Percentiles rank a stretch among this genome's conserved stretches.
Evolutionary conservation across 92 coral and sea anemone species (phyloP).

Genomic region (Porites divaricata): DNA sequence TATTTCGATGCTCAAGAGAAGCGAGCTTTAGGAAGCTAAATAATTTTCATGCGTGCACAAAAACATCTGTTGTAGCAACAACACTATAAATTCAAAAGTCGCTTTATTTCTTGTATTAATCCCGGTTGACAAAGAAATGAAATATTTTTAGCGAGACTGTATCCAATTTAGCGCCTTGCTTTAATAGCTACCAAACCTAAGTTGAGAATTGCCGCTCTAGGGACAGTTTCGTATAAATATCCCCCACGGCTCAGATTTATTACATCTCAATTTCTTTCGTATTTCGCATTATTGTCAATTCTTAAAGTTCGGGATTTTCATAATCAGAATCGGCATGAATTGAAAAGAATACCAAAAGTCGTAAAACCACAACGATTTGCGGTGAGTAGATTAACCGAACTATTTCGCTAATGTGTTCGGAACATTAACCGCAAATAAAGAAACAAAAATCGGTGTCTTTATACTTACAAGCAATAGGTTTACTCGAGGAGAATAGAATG

Average conservation of each 20-base stretch:
- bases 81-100: background rate
- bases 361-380: constrained; percentile 9
- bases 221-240: background rate
- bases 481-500: constrained; percentile 19
- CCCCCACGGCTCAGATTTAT: background rate
- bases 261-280: constrained; percentile 31
- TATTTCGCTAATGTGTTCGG: constrained; percentile 21
- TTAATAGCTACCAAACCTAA: background rate
- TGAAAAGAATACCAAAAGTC: background rate
- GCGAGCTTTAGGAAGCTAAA: constrained; percentile 5
- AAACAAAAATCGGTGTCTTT: background rate
- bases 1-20: background rate
- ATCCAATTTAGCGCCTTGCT: background rate
- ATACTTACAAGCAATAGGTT: constrained; percentile 47
- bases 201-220: background rate
- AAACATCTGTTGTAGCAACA: constrained; percentile 16
- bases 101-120: background rate
- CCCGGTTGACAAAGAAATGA: background rate
- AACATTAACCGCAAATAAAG: constrained; percentile 26
- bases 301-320: background rate
- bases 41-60: constrained; percentile 24
- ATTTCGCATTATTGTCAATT: constrained; percentile 1
- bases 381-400: constrained; percentile 14
- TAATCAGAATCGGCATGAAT: constrained; percentile 10
- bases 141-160: background rate